Conservation (phyloP, 2,888 invertebrate species). For the Schrankia costaestrigalis region DNA sequence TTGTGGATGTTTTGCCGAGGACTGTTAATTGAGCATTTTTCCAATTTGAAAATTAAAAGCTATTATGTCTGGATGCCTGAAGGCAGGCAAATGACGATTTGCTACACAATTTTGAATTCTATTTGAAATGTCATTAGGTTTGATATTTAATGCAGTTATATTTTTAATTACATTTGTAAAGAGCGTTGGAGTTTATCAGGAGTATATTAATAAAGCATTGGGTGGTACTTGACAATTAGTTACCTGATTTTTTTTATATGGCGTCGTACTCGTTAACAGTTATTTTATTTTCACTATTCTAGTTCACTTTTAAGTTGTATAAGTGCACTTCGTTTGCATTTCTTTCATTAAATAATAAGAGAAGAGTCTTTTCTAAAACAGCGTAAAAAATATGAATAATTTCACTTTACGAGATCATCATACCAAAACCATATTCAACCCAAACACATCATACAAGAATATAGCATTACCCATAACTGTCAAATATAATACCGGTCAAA, state of each 20-base stretch:
- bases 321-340: no score
- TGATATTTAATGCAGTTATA: conserved; percentile 1
- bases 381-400: no score
- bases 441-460: no score
- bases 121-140: conserved; percentile 7
- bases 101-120: conserved; percentile 23
- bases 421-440: no score
- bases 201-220: conserved; percentile 6
- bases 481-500: no score
- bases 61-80: conserved; percentile 20
- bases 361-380: no score
- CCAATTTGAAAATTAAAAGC: conserved; percentile 34
- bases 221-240: conserved; percentile 1
- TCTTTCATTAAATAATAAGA: no score
- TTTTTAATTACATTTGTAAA: conserved; percentile 13
- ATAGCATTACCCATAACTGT: no score
- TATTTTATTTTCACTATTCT: not conserved
- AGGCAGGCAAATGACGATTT: conserved; percentile 5
- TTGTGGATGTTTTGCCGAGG: conserved; percentile 22
- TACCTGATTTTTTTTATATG: not conserved
- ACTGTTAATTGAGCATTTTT: conserved; percentile 33
- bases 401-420: no score
- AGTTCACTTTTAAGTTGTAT: no score
- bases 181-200: conserved; percentile 5
- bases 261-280: not conserved